Percentiles rank a stretch among this genome's conserved stretches.
These are phyloP conservation scores for Callipepla squamata DNA, from an alignment of 2,113 vertebrate species.

Conservation along the genomic window DNA sequence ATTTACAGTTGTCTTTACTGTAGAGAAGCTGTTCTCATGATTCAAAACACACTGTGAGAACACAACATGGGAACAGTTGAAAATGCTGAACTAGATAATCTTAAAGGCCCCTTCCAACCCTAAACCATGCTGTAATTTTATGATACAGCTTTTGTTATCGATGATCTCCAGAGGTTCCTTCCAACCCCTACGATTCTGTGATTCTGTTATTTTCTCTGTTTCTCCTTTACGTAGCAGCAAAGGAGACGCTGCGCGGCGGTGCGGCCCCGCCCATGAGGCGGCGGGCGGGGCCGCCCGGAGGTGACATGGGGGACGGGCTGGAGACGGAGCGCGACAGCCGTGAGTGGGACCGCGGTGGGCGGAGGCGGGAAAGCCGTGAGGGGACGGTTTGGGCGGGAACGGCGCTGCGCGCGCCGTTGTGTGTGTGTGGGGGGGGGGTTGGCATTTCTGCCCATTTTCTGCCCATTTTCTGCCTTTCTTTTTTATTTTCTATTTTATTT, in stretches of 20 bases:
- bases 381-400: not conserved
- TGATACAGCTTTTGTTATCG: not conserved
- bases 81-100: not conserved
- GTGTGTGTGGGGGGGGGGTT: too few species aligned
- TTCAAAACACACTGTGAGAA: not conserved
- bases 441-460: not conserved
- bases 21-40: too few species aligned
- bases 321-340: constrained; percentile 35
- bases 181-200: too few species aligned
- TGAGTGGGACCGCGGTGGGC: constrained; percentile 31
- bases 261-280: not conserved
- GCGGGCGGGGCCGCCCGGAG: not conserved
- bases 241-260: not conserved
- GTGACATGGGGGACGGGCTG: constrained; percentile 48
- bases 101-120: too few species aligned
- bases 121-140: too few species aligned
- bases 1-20: too few species aligned
- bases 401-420: not conserved
- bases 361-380: not conserved
- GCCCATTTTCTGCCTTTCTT: not conserved
- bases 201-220: too few species aligned
- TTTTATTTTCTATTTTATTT: too few species aligned
- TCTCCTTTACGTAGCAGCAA: too few species aligned
- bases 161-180: too few species aligned
- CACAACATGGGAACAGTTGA: not conserved